Percentiles rank a stretch among this genome's conserved stretches.
These are phyloP conservation scores for Sigmodon hispidus DNA, from an alignment of 2,113 vertebrate species.

Conservation along the genomic window DNA sequence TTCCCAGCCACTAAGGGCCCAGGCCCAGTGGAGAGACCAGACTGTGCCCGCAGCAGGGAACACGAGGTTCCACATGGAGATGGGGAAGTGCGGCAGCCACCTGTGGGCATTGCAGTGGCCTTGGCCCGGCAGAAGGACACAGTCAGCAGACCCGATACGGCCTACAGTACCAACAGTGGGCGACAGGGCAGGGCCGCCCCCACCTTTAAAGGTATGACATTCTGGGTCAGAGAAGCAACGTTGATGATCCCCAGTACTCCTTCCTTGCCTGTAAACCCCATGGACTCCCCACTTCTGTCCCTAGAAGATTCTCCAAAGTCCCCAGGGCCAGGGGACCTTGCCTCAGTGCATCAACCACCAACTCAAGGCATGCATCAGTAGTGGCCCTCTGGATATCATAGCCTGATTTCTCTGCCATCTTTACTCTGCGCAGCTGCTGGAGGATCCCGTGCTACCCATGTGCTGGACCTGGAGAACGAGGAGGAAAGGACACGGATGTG, in stretches of 20 bases:
- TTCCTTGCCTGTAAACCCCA: no score
- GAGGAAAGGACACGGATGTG: conserved; percentile 93
- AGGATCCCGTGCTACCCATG: conserved; percentile 85
- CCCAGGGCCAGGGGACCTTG: not conserved
- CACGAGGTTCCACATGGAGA: conserved; percentile 89
- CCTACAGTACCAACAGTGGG: conserved; percentile 82
- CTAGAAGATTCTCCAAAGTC: not conserved
- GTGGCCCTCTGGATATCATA: not conserved
- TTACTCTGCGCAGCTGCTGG: conserved; percentile 77
- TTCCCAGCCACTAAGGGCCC: conserved; percentile 89
- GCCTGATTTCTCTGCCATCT: rapidly evolving
- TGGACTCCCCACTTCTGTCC: not conserved
- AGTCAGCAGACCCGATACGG: conserved; percentile 86
- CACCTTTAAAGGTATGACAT: conserved; percentile 89
- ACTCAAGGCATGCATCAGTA: rapidly evolving
- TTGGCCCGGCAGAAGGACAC: conserved; percentile 95
- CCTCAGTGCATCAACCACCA: not conserved
- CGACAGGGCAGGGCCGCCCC: conserved; percentile 89
- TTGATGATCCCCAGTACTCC: no score
- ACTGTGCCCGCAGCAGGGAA: conserved; percentile 91
- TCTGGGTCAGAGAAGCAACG: not conserved
- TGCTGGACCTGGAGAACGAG: conserved; percentile 90
- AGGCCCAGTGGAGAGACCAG: conserved; percentile 90
- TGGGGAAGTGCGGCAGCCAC: conserved; percentile 95
- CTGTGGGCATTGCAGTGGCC: conserved; percentile 95